Base-by-base conservation (phyloP, 1,140 invertebrate genomes). In the Charaxes varanes region DNA sequence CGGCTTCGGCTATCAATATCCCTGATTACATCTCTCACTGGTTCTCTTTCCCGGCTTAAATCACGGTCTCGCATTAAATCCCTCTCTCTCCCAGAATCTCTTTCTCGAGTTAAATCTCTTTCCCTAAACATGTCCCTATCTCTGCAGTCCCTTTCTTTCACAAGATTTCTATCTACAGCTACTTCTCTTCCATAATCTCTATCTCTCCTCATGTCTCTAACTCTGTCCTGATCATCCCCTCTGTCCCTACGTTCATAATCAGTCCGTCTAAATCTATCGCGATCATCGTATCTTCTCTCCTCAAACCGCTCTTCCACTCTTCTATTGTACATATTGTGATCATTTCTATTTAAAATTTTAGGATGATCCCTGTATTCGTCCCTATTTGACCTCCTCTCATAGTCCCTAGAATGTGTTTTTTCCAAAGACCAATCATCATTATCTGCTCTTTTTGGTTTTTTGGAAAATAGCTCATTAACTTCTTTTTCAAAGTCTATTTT, bases 401-500 rank as follows among this genome's bases (percentile, higher is more conserved):
- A 61, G 43, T 65, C 59, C 30, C 56, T 60, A 5, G 48, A 40
- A 27, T 49, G 36, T 18, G 28, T 27, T 26, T 42, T 26, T 1
- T 48, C 32, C 17, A n/a, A 26, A 13, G 18, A 40, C 18, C 54
- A 53, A 11, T 55, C 52, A 10, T 56, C 59, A 22, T 58, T 36
- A 12, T 73, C 64, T 26, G 11, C 8, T 24, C 38, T 51, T 38
- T 57, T 55, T 7, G 62, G 40, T 44, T 65, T 63, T 45, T 45
- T 71, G 27, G 45, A 14, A 56, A 72, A 79, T 44, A 82, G 47
- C 15, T 74, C 65, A 41, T 74, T 69, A 7, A 50, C 60, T 59
- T 79, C 78, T 43, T 56, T 71, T 41, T 76, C 71, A 59, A 78
- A 79, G 46, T 79, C 67, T 22, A 34, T 70, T 34, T 61, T 69